Evolutionary conservation across 1,140 invertebrate species (phyloP), one percentile per base, ranked within the genome.

Genomic region (Sycophila sp.): DNA sequence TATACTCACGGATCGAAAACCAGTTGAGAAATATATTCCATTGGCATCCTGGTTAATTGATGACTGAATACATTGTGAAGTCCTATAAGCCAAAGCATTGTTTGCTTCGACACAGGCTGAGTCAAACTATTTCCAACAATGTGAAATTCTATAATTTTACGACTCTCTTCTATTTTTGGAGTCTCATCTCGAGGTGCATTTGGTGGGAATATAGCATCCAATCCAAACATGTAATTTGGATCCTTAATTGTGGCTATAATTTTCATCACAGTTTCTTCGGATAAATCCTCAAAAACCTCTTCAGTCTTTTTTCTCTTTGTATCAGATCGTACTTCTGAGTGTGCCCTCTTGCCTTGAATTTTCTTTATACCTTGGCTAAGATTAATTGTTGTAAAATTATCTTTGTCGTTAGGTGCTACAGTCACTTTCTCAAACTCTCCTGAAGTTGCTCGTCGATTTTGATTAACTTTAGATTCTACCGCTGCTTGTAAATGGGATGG

Each of bases 11-110:
- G 94, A 88, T 99, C 98, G 87, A 99, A 99, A 0, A 99, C 94
- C 22, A 99, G 83, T 77, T 99, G 91, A 0, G 96, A 96, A 69
- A 99, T 98, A 79, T 99, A 99, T 84, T 99, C 96, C 76, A 97
- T 96, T 0, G 97, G 97, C 97, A 99, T 99, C 83, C 94, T 90
- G 0, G 98, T 96, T 59, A 99, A 86, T 79, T 99, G 98, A 79
- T 96, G 94, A 15, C 95, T 95, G 83, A 99, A 98, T 0, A 99
- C 93, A 86, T 97, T 97, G 81, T 98, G 96, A 0, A 99, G 87
- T 58, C 95, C 95, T 70, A 98, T 93, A 2, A 99, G 87, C 96
- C 95, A 97, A 2, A 96, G 86, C 90, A 97, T 95, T 0, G 95
- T 96, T 83, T 97, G 94, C 75, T 96, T 94, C 53, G 92, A 90